Base-by-base conservation (phyloP, 2,888 invertebrate genomes). In the Iselma pallidipennis region DNA sequence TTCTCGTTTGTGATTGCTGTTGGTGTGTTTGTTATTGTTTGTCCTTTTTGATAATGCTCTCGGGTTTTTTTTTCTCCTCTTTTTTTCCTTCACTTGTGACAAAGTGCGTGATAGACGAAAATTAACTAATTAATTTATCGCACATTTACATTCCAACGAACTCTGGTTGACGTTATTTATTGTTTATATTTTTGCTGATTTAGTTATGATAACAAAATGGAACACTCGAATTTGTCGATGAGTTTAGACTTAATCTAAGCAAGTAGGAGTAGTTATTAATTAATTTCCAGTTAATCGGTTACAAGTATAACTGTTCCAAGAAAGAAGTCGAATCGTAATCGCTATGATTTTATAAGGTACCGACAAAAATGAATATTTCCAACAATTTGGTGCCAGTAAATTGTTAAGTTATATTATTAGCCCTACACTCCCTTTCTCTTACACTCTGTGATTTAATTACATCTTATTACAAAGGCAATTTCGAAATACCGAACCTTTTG, bases 51-150 rank as follows among this genome's bases (percentile, higher is more conserved):
- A 42, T 42, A 42, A 42, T 21, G 42, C 21, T 3, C 16, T 21
- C 42, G 42, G 19, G n/a, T n/a, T n/a, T 42, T 19, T 19, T 16
- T 10, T 7, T 21, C 14, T 42, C 10, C 16, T 7, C 7, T 16
- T 37, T 16, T 16, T 37, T 16, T 19, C 14, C 45, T 26, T 19
- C 28, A 21, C 45, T 14, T 10, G 3, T 14, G 23, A 33, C 10
- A n/a, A 42, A 48, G 37, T 64, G 64, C 64, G 64, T 64, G 64
- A 57, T 57, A 51, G 3, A 23, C 26, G 33, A 55, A 64, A 60
- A 48, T 64, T 60, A 55, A 23, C 49, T 64, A 64, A 64, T 64
- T 64, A 64, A 64, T 64, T 64, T 64, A 64, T 64, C 57, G 55
- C 60, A 31, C 54, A 60, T 60, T 64, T 55, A 56, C 64, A 57